A percentile compares a stretch with the other conserved stretches of the same genome.
Conservation (phyloP, 1,140 invertebrate genomes). For the Melitaea cinxia region DNA sequence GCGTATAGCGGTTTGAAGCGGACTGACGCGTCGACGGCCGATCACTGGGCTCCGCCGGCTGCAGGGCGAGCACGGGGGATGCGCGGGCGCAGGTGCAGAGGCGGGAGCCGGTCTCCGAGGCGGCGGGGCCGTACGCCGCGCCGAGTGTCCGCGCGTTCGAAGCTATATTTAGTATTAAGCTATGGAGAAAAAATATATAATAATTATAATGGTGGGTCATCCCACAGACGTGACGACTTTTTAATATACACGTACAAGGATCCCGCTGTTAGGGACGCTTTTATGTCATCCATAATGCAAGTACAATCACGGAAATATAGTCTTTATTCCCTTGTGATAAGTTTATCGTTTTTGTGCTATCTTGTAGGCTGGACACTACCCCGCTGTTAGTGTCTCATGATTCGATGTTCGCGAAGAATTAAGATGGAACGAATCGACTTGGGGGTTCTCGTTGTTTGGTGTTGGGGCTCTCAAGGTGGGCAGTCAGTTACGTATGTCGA, state of each 20-base stretch:
- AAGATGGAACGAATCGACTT: slow-evolving; percentile 40
- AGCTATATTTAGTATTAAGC: too few relatives aligned
- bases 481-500: neutral
- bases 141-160: too few relatives aligned
- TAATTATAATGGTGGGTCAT: too few relatives aligned
- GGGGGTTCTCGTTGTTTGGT: slow-evolving; percentile 39
- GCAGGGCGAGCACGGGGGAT: too few relatives aligned
- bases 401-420: slow-evolving; percentile 41
- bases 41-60: too few relatives aligned
- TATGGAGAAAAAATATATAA: too few relatives aligned
- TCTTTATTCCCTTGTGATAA: neutral
- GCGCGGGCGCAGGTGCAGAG: too few relatives aligned
- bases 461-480: slow-evolving; percentile 12
- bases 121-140: too few relatives aligned
- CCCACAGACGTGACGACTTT: slow-evolving; percentile 56
- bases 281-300: neutral
- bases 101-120: too few relatives aligned
- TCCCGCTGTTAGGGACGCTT: slow-evolving; percentile 38
- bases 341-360: slow-evolving; percentile 6
- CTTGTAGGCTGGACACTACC: slow-evolving; percentile 18
- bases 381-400: slow-evolving; percentile 29
- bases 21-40: too few relatives aligned
- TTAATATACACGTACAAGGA: slow-evolving; percentile 38
- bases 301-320: neutral
- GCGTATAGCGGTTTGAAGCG: too few relatives aligned